Base-by-base conservation (phyloP, 2,888 invertebrate genomes). In the Synanthedon myopaeformis region DNA sequence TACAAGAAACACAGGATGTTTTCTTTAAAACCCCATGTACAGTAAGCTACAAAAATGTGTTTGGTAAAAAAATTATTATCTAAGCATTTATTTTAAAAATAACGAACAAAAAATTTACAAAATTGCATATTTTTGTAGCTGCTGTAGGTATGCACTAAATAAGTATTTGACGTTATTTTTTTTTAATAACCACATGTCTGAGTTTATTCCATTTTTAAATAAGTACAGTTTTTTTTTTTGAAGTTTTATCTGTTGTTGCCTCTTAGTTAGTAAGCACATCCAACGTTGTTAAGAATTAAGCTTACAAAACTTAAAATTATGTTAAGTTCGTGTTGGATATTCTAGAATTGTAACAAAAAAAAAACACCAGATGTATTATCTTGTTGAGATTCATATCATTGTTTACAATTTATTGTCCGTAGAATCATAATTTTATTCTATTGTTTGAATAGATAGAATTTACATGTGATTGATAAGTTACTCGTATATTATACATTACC, bases 1-100 rank as follows among this genome's bases (percentile, higher is more conserved):
- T 80, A 83, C 79, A 72, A 75, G 67, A 80, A 74, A 69, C 75
- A 76, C 70, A 67, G 10, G 52, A 54, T 51, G 62, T 66, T 69
- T 67, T 69, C 61, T 59, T 65, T 61, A 53, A 59, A 56, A 51
- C 55, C 52, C 45, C 61, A 53, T 6, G 14, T 35, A 42, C 49
- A 50, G 35, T 35, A 35, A 35, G 35, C 35, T 35, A 35, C 35
- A 35, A 35, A 35, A 35, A 8, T 28, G 5, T 28, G 28, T 28
- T 28, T 28, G 5, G 4, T 28, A 28, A 28, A 6, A 28, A 28
- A 19, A 19, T 3, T 19, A 2, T 19, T 2, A 28, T 28, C 4
- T 28, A 1, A 6, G 6, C 28, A 28, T 28, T 28, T 28, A 35
- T 35, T 35, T 35, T 35, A 35, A 35, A 35, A 28, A 1, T 5